Evolutionary conservation across 2,797 vertebrate genomes (phyloP).

Genomic region (Onychomys torridus): DNA sequence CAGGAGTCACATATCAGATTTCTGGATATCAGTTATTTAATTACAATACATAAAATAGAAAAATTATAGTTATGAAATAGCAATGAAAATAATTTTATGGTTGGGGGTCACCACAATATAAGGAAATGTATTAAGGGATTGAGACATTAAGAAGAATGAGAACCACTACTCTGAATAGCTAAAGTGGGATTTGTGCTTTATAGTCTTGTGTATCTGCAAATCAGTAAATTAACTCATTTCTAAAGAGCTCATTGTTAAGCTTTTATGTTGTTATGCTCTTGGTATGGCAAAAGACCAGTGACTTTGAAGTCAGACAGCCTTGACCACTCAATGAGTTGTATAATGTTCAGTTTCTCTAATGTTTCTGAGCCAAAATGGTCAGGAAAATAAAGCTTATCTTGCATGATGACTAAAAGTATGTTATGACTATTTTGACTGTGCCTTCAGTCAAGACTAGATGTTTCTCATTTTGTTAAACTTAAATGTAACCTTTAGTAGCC

Average conservation of each 20-base stretch:
- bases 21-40: not conserved
- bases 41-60: not conserved
- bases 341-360: not conserved
- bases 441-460: not conserved
- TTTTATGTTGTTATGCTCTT: slow-evolving; percentile 55
- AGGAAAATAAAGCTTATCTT: not conserved
- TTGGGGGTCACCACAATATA: not conserved
- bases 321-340: not conserved
- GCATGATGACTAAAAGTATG: not conserved
- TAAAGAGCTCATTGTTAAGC: not conserved
- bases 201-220: not conserved
- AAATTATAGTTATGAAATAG: too few relatives aligned
- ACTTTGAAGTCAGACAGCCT: slow-evolving; percentile 29
- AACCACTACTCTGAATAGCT: not conserved
- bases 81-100: not conserved
- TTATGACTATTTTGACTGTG: not conserved
- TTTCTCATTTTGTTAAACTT: slow-evolving; percentile 29
- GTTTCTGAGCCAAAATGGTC: not conserved
- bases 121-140: not conserved
- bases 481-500: not conserved
- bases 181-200: not conserved
- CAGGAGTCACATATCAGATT: not conserved
- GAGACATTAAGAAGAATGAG: not conserved
- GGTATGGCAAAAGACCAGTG: not conserved
- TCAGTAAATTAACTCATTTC: slow-evolving; percentile 17